phyloP scores from a whole-genome alignment of 2,113 vertebrate species.

The Azemiops feae region DNA sequence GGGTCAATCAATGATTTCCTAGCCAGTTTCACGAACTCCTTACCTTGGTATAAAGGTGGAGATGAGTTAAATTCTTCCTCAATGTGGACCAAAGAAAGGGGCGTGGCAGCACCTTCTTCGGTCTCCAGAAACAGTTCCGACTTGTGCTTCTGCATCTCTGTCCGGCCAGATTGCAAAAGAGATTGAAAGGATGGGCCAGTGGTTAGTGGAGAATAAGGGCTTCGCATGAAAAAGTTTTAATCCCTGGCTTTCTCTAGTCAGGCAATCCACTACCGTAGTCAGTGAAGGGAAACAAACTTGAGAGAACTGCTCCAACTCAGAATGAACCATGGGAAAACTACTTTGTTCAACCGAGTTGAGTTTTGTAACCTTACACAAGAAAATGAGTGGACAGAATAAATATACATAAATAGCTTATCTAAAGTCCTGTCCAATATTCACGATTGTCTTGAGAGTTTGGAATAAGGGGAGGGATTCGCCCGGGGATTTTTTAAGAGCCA shows the following conservation, averaged over 20 bases:
- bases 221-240: no score
- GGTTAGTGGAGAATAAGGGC: neutral
- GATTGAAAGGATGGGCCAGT: neutral
- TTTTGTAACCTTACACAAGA: no score
- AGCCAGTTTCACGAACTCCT: neutral
- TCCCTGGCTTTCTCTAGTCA: neutral
- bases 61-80: neutral
- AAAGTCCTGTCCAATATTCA: no score
- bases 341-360: no score
- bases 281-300: no score
- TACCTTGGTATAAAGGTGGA: neutral
- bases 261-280: neutral
- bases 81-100: neutral
- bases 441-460: no score
- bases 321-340: no score
- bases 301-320: no score
- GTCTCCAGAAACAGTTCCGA: neutral
- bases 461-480: no score
- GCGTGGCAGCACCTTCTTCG: neutral
- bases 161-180: neutral
- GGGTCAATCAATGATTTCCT: neutral
- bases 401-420: no score
- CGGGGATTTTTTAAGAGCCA: no score
- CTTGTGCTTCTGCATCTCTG: slow-evolving; percentile 8
- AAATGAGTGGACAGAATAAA: no score